phyloP scores from a whole-genome alignment of 2,888 invertebrate species.

The Amblyjoppa fuscipennis region DNA sequence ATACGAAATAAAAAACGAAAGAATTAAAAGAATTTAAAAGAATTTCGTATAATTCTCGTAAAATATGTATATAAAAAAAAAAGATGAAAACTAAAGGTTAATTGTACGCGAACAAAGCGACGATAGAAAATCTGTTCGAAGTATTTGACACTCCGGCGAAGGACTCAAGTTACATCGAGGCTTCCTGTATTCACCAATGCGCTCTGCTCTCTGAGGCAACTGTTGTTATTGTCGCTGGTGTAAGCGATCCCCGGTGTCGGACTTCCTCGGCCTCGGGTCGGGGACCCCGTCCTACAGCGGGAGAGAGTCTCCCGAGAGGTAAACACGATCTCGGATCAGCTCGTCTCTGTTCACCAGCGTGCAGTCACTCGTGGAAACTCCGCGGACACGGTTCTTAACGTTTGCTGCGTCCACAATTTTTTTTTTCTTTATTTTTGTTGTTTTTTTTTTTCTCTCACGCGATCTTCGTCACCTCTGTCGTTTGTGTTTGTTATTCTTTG shows the following conservation, averaged over 20 bases:
- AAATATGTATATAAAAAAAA: no score
- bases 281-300: conserved; percentile 18
- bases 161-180: background rate
- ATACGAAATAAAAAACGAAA: no score
- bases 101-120: no score
- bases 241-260: conserved; percentile 9
- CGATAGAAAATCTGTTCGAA: background rate
- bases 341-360: conserved; percentile 10
- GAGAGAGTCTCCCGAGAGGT: conserved; percentile 25
- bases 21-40: no score
- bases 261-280: conserved; percentile 27
- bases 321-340: conserved; percentile 2
- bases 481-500: background rate
- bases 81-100: no score
- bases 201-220: background rate
- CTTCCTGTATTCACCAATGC: background rate
- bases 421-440: background rate
- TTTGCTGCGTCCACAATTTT: background rate
- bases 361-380: conserved; percentile 38
- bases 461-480: background rate
- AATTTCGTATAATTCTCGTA: no score
- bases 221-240: conserved; percentile 14
- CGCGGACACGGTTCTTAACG: background rate
- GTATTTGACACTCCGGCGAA: background rate
- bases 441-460: background rate